Percentiles rank a stretch among this genome's conserved stretches.
Evolutionary conservation across 2,888 invertebrate genomes (phyloP).

Genomic region (Eupithecia centaureata): DNA sequence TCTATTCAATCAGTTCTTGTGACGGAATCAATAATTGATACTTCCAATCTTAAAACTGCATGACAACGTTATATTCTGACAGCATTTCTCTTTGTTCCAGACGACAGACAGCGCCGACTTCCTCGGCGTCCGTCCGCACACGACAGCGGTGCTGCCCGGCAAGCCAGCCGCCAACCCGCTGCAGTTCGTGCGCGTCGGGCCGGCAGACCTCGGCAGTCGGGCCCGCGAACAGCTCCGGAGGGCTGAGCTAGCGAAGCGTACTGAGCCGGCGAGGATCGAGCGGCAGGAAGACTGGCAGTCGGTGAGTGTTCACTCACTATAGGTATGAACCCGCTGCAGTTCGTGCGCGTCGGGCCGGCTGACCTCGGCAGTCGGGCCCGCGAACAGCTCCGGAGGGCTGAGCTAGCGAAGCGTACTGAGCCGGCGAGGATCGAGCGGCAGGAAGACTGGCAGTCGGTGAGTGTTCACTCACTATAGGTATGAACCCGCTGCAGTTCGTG

Average conservation of each 20-base stretch:
- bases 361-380: constrained; percentile 93
- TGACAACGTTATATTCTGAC: constrained; percentile 6
- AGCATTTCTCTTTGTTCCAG: constrained; percentile 53
- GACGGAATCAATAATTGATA: not conserved
- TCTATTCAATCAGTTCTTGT: not conserved
- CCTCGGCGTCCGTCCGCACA: constrained; percentile 78
- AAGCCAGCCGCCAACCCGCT: constrained; percentile 94
- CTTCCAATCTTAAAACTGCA: no score
- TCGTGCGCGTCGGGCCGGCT: constrained; percentile 94
- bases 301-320: no score
- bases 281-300: constrained; percentile 96
- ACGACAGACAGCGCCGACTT: constrained; percentile 81
- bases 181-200: constrained; percentile 94
- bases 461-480: no score
- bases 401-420: constrained; percentile 92
- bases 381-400: constrained; percentile 92
- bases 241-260: constrained; percentile 92
- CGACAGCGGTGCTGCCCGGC: constrained; percentile 88
- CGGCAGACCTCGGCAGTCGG: constrained; percentile 92
- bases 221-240: constrained; percentile 93
- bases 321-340: constrained; percentile 96
- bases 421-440: constrained; percentile 92
- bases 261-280: constrained; percentile 91
- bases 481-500: constrained; percentile 95
- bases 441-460: constrained; percentile 97